A percentile compares a stretch with the other conserved stretches of the same genome.
These are phyloP conservation scores for Myripristis jacobus DNA, from an alignment of 2,797 vertebrate species.

Conservation along the genomic window DNA sequence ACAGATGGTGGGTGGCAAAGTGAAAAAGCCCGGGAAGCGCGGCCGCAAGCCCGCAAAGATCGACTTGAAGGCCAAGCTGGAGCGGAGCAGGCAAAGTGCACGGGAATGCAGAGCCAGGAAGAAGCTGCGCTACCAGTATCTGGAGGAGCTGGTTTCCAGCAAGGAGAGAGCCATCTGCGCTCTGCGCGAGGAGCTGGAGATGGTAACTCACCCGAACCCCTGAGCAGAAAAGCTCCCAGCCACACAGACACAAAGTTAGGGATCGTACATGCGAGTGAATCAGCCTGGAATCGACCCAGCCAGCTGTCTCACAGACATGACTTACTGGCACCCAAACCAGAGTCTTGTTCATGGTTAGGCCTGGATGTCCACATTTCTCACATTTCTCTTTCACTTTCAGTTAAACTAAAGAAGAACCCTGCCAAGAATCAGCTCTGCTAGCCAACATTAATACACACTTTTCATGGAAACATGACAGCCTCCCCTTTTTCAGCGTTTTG, in stretches of 20 bases:
- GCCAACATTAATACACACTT: too few species aligned
- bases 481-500: too few species aligned
- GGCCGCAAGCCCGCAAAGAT: conserved; percentile 97
- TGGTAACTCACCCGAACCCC: conserved; percentile 80
- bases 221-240: neutral
- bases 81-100: conserved; percentile 95
- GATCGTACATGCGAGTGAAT: too few species aligned
- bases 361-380: too few species aligned
- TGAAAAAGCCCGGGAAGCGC: conserved; percentile 97
- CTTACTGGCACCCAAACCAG: too few species aligned
- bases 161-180: conserved; percentile 96
- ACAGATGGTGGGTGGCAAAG: conserved; percentile 92
- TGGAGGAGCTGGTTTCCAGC: conserved; percentile 96
- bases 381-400: too few species aligned
- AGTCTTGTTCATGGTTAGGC: too few species aligned
- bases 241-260: neutral
- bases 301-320: too few species aligned
- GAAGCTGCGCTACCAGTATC: conserved; percentile 96
- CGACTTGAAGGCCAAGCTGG: conserved; percentile 96
- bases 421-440: too few species aligned
- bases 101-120: conserved; percentile 95
- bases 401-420: too few species aligned
- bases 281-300: too few species aligned
- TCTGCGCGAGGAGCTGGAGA: conserved; percentile 95
- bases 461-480: too few species aligned